Percentiles rank a stretch among this genome's conserved stretches.
These are phyloP conservation scores for Chelon auratus DNA, from an alignment of 2,797 vertebrate species.

Conservation along the genomic window DNA sequence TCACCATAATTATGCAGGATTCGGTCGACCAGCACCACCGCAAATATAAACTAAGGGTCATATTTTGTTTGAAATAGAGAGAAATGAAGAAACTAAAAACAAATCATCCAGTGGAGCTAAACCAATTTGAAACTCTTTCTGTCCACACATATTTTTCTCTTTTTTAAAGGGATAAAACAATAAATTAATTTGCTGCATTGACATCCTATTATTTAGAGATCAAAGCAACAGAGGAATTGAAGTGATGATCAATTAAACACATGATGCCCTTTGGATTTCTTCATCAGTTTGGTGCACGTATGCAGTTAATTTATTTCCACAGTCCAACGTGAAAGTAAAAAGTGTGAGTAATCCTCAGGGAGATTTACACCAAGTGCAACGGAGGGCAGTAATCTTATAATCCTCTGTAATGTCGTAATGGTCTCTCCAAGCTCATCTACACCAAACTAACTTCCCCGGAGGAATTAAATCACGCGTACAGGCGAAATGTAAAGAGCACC, in stretches of 20 bases:
- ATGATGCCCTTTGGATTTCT: slow-evolving; percentile 31
- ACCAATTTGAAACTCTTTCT: not conserved
- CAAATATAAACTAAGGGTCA: not conserved
- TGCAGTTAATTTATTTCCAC: slow-evolving; percentile 65
- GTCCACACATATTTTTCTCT: not conserved
- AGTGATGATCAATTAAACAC: slow-evolving; percentile 36
- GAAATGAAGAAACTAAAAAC: not conserved
- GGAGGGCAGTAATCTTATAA: slow-evolving; percentile 76
- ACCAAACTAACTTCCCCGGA: slow-evolving; percentile 73
- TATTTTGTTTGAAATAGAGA: not conserved
- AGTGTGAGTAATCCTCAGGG: slow-evolving; percentile 67
- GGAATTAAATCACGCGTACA: slow-evolving; percentile 65
- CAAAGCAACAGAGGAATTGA: slow-evolving; percentile 21
- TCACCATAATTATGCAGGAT: slow-evolving; percentile 18
- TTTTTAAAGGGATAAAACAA: slow-evolving; percentile 2
- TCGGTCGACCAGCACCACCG: not conserved
- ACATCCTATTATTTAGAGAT: slow-evolving; percentile 47
- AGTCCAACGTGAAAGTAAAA: slow-evolving; percentile 61
- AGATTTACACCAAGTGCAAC: slow-evolving; percentile 61
- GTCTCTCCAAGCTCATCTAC: slow-evolving; percentile 70
- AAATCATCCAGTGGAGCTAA: not conserved
- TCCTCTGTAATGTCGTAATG: slow-evolving; percentile 76
- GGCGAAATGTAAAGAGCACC: slow-evolving; percentile 42
- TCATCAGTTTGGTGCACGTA: slow-evolving; percentile 25
- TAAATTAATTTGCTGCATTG: not conserved